Percentiles rank a stretch among this genome's conserved stretches.
Evolutionary conservation across 1,140 invertebrate species (phyloP).

Genomic region (Mesaphorura yosii): DNA sequence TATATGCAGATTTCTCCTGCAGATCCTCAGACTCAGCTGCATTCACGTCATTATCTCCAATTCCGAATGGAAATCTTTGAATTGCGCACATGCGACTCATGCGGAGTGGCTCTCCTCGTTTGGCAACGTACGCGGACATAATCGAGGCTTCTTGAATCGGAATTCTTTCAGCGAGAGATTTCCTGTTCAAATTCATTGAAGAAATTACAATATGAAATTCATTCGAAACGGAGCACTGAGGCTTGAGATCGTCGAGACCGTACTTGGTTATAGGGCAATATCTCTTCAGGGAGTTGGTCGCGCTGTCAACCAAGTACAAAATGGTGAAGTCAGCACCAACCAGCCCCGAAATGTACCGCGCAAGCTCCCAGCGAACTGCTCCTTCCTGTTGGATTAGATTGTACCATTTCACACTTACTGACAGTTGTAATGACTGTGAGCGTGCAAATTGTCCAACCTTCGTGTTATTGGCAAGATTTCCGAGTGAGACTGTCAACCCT

Average conservation of each 20-base stretch:
- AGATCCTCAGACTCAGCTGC: neutral
- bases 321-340: conserved; percentile 6
- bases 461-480: too few species aligned
- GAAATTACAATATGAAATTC: too few species aligned
- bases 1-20: conserved; percentile 32
- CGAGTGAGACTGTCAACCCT: conserved; percentile 2
- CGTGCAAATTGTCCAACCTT: too few species aligned
- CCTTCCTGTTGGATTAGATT: conserved; percentile 11
- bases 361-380: conserved; percentile 46
- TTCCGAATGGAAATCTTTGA: neutral
- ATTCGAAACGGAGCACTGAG: too few species aligned
- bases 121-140: neutral
- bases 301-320: neutral
- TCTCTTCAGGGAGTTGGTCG: neutral
- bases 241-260: neutral
- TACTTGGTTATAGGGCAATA: neutral
- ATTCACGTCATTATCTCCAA: neutral
- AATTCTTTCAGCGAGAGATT: neutral
- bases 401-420: neutral
- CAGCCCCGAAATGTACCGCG: conserved; percentile 47
- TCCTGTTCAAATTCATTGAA: neutral
- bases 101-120: neutral
- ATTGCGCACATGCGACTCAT: neutral
- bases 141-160: neutral
- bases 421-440: neutral